Evolutionary conservation across 35 echinoderm and acorn worm genomes (phyloP), one percentile per base, ranked within the genome.

Genomic region (Strongylocentrotus purpuratus): DNA sequence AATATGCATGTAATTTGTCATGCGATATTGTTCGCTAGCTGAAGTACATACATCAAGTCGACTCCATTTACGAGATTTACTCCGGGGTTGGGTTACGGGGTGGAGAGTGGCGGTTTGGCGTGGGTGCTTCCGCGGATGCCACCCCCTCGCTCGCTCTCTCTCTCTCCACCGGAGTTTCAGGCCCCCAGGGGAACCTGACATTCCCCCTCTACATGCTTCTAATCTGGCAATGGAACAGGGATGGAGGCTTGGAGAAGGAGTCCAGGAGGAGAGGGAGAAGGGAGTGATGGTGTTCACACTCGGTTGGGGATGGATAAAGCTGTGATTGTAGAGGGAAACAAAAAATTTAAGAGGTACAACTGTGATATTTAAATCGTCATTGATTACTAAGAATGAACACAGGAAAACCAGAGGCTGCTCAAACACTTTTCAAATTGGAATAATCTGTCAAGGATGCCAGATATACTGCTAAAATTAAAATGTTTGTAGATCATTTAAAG

Each of bases 1-100:
- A 89, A 89, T 89, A 89, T 89, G 87, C 87, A 89, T 89, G 87
- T 89, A 89, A 89, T 89, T 89, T 89, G 87, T 89, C 87, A 89
- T 46, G 87, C 87, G 87, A 89, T 89, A 89, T 89, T 89, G 87
- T 89, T 89, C 32, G 45, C 33, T 89, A 31, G 87, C 12, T 10
- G 87, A 22, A 33, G 87, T 89, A 89, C 87, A 89, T 89, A 28
- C 87, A 89, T 89, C 87, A 89, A 89, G 87, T 89, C 45, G 1
- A 89, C 87, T 89, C 87, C 87, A 89, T 46, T 89, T 89, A 89
- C 33, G 87, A 89, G 87, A 89, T 89, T 89, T 89, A 46, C 18
- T 89, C 87, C 5, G 87, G 87, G 45, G 33, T 89, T 46, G 33
- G 87, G 25, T 89, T 89, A 45, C 87, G 15, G 87, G 25, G 87